phyloP scores from a whole-genome alignment of 2,797 vertebrate species.

The Telmatherina bonti region DNA sequence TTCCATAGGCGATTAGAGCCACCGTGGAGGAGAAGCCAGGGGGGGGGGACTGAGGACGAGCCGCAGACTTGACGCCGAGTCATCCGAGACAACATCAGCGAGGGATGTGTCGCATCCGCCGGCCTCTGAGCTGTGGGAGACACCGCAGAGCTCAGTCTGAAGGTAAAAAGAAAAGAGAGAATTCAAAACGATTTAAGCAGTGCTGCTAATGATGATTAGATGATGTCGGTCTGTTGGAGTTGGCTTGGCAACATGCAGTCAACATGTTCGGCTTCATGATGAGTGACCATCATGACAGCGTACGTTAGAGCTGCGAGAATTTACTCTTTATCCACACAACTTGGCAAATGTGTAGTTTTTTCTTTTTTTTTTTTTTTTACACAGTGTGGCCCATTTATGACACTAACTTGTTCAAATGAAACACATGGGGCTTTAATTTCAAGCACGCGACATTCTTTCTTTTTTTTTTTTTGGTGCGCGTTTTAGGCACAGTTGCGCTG shows the following conservation, averaged over 20 bases:
- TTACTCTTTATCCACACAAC: not conserved
- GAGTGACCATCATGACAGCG: not conserved
- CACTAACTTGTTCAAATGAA: not conserved
- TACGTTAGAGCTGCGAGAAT: not conserved
- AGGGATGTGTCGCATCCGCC: constrained; percentile 29
- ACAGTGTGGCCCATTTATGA: not conserved
- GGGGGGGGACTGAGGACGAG: constrained; percentile 18
- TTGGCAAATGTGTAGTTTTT: constrained; percentile 20
- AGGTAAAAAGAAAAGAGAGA: constrained; percentile 51
- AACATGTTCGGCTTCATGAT: constrained; percentile 18
- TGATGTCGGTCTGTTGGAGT: constrained; percentile 26
- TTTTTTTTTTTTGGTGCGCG: not conserved
- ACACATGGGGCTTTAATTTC: not conserved
- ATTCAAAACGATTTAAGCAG: not conserved
- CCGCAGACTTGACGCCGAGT: constrained; percentile 10
- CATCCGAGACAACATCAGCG: constrained; percentile 31
- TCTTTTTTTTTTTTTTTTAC: not conserved
- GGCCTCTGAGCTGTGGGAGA: constrained; percentile 45
- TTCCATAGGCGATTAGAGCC: constrained; percentile 69
- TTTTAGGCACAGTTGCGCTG: constrained; percentile 8
- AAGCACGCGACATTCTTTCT: not conserved
- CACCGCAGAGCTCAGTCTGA: constrained; percentile 38
- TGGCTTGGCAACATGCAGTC: constrained; percentile 4
- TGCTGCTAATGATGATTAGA: constrained; percentile 47
- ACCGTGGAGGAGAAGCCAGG: constrained; percentile 42